Base-by-base conservation (phyloP, 2,797 vertebrate genomes). In the Galago senegalensis region DNA sequence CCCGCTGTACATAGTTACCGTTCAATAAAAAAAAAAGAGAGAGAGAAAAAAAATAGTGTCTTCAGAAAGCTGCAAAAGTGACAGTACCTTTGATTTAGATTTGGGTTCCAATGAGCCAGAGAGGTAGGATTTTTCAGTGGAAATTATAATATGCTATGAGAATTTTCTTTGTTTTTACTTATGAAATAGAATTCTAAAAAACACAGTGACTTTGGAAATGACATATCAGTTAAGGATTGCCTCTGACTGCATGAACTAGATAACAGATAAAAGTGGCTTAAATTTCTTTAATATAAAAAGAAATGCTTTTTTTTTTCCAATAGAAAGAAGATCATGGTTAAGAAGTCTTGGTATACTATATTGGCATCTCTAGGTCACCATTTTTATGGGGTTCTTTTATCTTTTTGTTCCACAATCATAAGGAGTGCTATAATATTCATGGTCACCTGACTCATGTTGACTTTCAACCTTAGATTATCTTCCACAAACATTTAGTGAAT, bases 231-330 rank as follows among this genome's bases (percentile, higher is more conserved):
- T 67, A 72, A 53, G 5, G 8, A 69, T 61, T 60, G 69, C 4
- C 60, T 61, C 37, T 37, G 49, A 23, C 29, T 93, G 18, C 18
- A 75, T 31, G 20, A 91, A 73, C 25, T 69, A 93, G 67, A 25
- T 81, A 81, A 89, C 49, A 61, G 81, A 86, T 53, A 86, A 95
- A 89, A 37, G 34, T 53, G 8, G 13, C 27, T 95, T 82, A 81
- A 76, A 73, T 69, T 53, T 56, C 34, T 60, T n/a, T 53, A 69
- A 85, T 69, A 18, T 65, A 63, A 65, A 79, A 56, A 79, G 49
- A n/a, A 67, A 7, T 18, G 16, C 9, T n/a, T 65, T 31, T n/a
- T 63, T 63, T 25, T 65, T 31, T 65, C 16, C 3, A n/a, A 67
- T 17, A 23, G 40, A 88, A 83, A 65, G 13, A 56, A 43, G 34